A percentile compares a stretch with the other conserved stretches of the same genome.
phyloP scores from a whole-genome alignment of 2,113 vertebrate species.

The Piaya cayana region DNA sequence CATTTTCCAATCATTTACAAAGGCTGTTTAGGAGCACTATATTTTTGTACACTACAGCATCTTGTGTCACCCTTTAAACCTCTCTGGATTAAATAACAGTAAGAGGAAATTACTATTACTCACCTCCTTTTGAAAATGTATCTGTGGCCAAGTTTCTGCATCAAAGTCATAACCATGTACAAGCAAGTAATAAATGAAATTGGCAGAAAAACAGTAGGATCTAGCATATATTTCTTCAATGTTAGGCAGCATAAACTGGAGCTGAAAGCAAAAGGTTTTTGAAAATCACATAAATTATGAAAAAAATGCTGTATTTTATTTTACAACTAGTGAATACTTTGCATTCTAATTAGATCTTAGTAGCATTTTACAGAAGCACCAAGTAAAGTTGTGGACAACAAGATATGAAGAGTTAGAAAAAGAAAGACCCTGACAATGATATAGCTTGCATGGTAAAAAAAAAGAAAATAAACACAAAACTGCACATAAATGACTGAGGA shows the following conservation, averaged over 20 bases:
- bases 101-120: background rate
- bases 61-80: background rate
- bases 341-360: background rate
- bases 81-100: background rate
- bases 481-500: background rate
- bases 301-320: background rate
- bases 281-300: background rate
- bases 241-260: slow-evolving; percentile 69
- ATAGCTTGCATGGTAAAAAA: background rate
- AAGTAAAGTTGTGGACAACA: background rate
- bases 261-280: slow-evolving; percentile 64
- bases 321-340: background rate
- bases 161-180: slow-evolving; percentile 89
- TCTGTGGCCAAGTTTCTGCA: slow-evolving; percentile 81
- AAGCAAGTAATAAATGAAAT: slow-evolving; percentile 87
- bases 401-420: background rate
- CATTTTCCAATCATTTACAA: background rate
- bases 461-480: background rate
- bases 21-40: background rate
- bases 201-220: slow-evolving; percentile 88
- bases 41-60: background rate
- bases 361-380: background rate
- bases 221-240: slow-evolving; percentile 77
- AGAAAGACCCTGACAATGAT: background rate
- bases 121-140: slow-evolving; percentile 88